phyloP scores from a whole-genome alignment of 1,140 invertebrate genomes.

The Caenorhabditis latens region DNA sequence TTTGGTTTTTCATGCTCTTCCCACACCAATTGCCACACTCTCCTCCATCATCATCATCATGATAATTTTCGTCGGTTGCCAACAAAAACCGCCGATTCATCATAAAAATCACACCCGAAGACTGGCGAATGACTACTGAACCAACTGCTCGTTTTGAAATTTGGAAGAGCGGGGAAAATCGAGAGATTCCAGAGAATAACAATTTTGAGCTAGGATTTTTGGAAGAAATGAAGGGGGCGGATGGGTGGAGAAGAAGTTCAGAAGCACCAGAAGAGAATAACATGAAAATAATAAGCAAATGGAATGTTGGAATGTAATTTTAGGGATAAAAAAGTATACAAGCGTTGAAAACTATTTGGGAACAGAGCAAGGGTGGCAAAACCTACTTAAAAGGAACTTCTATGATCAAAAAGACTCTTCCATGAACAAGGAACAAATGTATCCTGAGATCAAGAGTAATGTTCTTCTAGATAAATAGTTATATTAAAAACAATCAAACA shows the following conservation, averaged over 20 bases:
- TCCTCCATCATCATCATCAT: neutral
- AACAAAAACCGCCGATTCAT: slow-evolving; percentile 46
- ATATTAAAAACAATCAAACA: no score
- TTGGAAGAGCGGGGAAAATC: neutral
- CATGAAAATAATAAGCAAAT: no score
- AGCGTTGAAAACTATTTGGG: no score
- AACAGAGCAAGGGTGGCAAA: no score
- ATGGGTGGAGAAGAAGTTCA: neutral
- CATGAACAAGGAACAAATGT: no score
- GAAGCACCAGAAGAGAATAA: neutral
- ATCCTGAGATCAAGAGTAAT: no score
- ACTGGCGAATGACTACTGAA: neutral
- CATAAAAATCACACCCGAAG: slow-evolving; percentile 53
- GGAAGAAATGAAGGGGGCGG: neutral
- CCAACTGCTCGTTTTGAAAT: neutral
- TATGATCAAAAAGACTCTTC: no score
- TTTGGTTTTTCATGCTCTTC: neutral
- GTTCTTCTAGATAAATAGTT: no score
- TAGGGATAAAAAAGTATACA: no score
- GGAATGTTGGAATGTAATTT: no score
- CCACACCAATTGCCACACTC: slow-evolving; percentile 30
- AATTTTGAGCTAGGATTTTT: neutral
- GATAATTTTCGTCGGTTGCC: slow-evolving; percentile 7
- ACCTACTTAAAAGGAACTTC: no score
- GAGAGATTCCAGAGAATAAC: neutral